phyloP scores from a whole-genome alignment of 2,797 vertebrate species.

The Loris lydekkerianus region DNA sequence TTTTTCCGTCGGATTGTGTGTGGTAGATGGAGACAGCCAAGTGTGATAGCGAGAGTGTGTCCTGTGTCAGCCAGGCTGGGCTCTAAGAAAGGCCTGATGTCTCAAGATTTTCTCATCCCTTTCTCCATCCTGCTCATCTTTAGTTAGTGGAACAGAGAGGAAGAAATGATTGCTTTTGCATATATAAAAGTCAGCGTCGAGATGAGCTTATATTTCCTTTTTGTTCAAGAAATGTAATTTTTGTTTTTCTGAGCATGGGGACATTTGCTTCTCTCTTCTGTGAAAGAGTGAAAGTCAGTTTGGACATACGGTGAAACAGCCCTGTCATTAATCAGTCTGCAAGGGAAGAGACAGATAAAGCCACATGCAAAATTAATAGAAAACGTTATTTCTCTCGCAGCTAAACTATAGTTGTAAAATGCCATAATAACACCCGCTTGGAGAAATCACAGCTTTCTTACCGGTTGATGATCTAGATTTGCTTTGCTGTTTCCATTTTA shows the following conservation, averaged over 20 bases:
- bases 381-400: neutral
- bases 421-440: neutral
- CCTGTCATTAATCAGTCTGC: neutral
- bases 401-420: slow-evolving; percentile 14
- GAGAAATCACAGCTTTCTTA: neutral
- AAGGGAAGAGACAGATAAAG: neutral
- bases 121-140: neutral
- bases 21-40: neutral
- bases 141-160: neutral
- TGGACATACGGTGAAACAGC: neutral
- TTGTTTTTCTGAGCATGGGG: neutral
- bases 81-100: neutral
- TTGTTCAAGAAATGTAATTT: slow-evolving; percentile 43
- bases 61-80: neutral
- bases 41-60: neutral
- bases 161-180: neutral
- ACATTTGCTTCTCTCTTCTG: neutral
- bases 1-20: neutral
- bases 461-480: neutral
- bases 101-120: neutral
- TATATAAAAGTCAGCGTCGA: neutral
- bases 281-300: slow-evolving; percentile 1
- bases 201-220: neutral
- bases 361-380: slow-evolving; percentile 1
- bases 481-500: slow-evolving; percentile 40